Percentiles rank a stretch among this genome's conserved stretches.
Evolutionary conservation across 2,888 invertebrate species (phyloP).

Genomic region (Camptogramma bilineatum): DNA sequence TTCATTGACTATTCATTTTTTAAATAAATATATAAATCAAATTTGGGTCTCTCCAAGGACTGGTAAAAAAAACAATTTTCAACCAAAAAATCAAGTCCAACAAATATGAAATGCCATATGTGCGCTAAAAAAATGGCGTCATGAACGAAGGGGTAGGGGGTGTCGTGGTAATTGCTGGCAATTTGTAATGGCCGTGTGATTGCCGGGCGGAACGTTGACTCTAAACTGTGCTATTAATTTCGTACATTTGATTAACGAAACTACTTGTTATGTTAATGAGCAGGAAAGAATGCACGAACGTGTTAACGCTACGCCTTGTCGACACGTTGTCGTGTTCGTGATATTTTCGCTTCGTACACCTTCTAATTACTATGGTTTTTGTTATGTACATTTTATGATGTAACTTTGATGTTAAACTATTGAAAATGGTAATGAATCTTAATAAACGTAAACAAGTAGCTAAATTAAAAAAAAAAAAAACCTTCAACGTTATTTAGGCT

Average conservation of each 20-base stretch:
- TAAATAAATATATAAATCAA: too few species aligned
- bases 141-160: conserved; percentile 64
- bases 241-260: conserved; percentile 86
- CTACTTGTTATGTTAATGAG: conserved; percentile 85
- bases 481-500: too few species aligned
- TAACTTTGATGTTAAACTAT: conserved; percentile 2
- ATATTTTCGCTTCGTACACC: conserved; percentile 74
- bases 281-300: conserved; percentile 82
- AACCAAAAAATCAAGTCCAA: conserved; percentile 6
- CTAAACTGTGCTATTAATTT: conserved; percentile 85
- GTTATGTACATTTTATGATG: conserved; percentile 46
- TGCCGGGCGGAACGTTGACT: conserved; percentile 79
- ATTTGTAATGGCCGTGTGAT: conserved; percentile 84
- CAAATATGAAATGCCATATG: conserved; percentile 54
- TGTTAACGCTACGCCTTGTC: conserved; percentile 79
- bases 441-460: too few species aligned
- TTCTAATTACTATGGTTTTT: conserved; percentile 64
- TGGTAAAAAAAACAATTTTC: neutral
- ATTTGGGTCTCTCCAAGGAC: too few species aligned
- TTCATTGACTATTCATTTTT: too few species aligned
- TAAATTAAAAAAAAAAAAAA: too few species aligned
- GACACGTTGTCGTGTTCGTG: conserved; percentile 78
- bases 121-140: conserved; percentile 61
- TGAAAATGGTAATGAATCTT: neutral
- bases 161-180: conserved; percentile 80